Evolutionary conservation across 1,140 invertebrate genomes (phyloP), one percentile per base, ranked within the genome.

Genomic region (Lordiphosa clarofinis): DNA sequence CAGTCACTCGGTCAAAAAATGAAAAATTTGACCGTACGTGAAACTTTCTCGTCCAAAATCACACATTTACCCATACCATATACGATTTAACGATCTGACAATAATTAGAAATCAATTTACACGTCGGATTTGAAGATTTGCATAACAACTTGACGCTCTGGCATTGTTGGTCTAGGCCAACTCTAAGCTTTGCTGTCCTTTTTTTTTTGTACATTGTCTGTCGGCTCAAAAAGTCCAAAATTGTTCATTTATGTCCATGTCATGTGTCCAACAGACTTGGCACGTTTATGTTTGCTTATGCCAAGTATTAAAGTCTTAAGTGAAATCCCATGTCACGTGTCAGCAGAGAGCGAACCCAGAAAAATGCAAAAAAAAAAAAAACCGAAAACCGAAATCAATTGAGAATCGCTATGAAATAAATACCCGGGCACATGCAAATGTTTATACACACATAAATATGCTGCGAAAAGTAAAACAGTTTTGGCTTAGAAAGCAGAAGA

Each of bases 291-390:
- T 74, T 81, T 74, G 56, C 75, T 74, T 74, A 74, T 84, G 55
- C 59, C 63, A 37, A 60, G 78, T 65, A 84, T 82, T 82, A 73
- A 78, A 76, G 63, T 73, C 73, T 82, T 82, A 82, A 82, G 76
- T 82, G 76, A 82, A 82, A 82, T 82, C 76, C 76, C 76, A 84
- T 82, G 76, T 82, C 76, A 82, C 64, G 76, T 82, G 78, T 82
- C 76, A 82, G 73, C 73, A 82, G 58, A 68, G n/a, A n/a, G n/a
- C n/a, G n/a, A n/a, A n/a, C n/a, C n/a, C n/a, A n/a, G n/a, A n/a
- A n/a, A n/a, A n/a, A n/a, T n/a, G n/a, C n/a, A n/a, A n/a, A n/a
- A n/a, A n/a, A n/a, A n/a, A n/a, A n/a, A n/a, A n/a, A n/a, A n/a
- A n/a, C n/a, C n/a, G n/a, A 42, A 42, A 58, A 56, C 49, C 46